phyloP scores from a whole-genome alignment of 2,888 invertebrate species.

The Dynastes maya region DNA sequence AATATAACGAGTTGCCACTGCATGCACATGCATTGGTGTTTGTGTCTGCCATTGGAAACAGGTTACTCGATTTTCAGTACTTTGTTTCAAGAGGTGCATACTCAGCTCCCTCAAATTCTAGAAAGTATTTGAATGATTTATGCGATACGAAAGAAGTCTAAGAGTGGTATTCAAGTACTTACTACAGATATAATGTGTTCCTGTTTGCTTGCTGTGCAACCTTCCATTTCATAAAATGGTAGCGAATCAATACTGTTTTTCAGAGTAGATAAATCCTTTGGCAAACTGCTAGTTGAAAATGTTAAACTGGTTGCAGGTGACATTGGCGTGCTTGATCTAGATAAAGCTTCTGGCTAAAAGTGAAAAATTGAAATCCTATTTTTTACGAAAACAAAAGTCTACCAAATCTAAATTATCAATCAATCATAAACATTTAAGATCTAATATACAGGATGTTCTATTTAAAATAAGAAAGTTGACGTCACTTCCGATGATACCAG shows the following conservation, averaged over 20 bases:
- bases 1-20: conserved; percentile 86
- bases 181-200: conserved; percentile 91
- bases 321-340: conserved; percentile 88
- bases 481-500: no score
- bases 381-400: conserved; percentile 17
- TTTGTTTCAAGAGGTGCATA: conserved; percentile 85
- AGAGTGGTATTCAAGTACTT: conserved; percentile 60
- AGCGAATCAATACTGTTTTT: conserved; percentile 74
- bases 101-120: conserved; percentile 90
- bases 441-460: no score
- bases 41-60: conserved; percentile 72
- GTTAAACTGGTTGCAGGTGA: conserved; percentile 78
- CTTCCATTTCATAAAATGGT: conserved; percentile 88
- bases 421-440: no score
- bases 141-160: neutral
- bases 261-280: conserved; percentile 71
- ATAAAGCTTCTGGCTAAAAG: conserved; percentile 84
- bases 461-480: no score
- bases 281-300: conserved; percentile 65
- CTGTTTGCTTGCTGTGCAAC: conserved; percentile 90
- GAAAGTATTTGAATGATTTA: conserved; percentile 49
- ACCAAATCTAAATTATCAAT: no score
- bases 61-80: conserved; percentile 71
- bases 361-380: neutral
- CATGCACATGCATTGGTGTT: conserved; percentile 83